Percentiles rank a stretch among this genome's conserved stretches.
These are phyloP conservation scores for Camelus dromedarius DNA, from an alignment of 2,113 vertebrate genomes.

Conservation along the genomic window DNA sequence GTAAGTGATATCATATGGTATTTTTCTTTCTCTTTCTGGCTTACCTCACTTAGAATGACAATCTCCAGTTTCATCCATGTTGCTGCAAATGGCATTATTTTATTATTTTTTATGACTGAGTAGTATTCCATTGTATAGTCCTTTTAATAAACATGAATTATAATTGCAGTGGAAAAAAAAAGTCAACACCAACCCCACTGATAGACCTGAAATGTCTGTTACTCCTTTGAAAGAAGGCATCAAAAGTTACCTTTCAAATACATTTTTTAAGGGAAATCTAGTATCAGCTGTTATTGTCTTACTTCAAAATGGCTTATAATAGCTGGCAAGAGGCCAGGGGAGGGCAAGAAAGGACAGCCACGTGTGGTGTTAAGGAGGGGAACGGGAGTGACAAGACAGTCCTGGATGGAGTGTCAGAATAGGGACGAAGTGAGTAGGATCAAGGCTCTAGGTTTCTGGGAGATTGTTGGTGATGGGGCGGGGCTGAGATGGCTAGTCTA, in stretches of 20 bases:
- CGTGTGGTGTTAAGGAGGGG: neutral
- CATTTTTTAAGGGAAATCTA: neutral
- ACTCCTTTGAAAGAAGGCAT: slow-evolving; percentile 3
- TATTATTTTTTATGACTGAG: no score
- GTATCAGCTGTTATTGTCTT: neutral
- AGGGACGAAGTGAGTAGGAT: neutral
- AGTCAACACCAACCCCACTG: neutral
- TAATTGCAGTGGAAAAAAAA: neutral
- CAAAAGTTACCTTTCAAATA: slow-evolving; percentile 27
- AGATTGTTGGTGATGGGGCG: neutral
- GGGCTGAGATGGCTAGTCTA: neutral
- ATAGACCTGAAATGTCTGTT: neutral
- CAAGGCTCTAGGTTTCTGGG: neutral
- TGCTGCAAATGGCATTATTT: no score
- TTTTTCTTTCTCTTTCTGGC: no score
- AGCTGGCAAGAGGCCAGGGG: neutral
- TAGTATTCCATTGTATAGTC: no score
- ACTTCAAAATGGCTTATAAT: neutral
- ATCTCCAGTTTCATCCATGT: no score
- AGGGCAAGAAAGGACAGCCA: neutral
- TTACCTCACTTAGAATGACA: no score
- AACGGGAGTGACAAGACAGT: neutral
- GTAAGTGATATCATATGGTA: no score
- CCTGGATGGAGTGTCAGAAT: neutral
- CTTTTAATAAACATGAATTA: no score